Percentiles rank a stretch among this genome's conserved stretches.
phyloP scores from a whole-genome alignment of 2,113 vertebrate species.

The Charina bottae region DNA sequence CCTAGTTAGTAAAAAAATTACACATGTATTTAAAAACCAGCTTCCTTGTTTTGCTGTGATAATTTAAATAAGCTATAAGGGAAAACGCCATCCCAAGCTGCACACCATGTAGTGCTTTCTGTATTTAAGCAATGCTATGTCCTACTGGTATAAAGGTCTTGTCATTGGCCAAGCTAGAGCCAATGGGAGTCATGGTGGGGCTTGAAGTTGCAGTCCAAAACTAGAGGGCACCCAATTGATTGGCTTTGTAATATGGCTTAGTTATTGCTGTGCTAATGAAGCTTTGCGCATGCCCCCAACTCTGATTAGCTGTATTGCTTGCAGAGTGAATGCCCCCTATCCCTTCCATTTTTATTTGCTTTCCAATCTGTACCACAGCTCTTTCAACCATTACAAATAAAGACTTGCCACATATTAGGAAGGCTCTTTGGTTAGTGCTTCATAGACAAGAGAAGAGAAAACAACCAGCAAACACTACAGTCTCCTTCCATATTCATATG shows the following conservation, averaged over 20 bases:
- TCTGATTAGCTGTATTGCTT: neutral
- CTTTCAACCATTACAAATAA: neutral
- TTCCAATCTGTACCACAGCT: neutral
- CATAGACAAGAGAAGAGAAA: neutral
- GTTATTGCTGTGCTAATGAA: neutral
- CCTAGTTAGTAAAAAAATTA: conserved; percentile 19
- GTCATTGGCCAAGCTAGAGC: neutral
- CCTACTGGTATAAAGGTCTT: neutral
- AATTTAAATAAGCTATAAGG: conserved; percentile 16
- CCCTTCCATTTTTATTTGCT: too few species aligned
- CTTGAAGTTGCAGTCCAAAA: neutral
- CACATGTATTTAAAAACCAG: neutral
- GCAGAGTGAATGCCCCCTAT: neutral
- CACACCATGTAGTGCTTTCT: neutral
- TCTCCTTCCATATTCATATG: neutral
- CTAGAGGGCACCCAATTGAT: neutral
- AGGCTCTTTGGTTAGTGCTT: neutral
- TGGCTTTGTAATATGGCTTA: neutral
- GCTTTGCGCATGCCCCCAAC: neutral
- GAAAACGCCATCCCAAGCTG: neutral
- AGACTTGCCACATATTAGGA: neutral
- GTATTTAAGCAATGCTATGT: neutral
- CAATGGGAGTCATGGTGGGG: neutral
- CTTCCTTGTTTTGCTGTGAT: neutral
- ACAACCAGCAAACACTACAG: accelerated